Evolutionary conservation across 2,113 vertebrate species (phyloP).

Genomic region (Phaethon lepturus): DNA sequence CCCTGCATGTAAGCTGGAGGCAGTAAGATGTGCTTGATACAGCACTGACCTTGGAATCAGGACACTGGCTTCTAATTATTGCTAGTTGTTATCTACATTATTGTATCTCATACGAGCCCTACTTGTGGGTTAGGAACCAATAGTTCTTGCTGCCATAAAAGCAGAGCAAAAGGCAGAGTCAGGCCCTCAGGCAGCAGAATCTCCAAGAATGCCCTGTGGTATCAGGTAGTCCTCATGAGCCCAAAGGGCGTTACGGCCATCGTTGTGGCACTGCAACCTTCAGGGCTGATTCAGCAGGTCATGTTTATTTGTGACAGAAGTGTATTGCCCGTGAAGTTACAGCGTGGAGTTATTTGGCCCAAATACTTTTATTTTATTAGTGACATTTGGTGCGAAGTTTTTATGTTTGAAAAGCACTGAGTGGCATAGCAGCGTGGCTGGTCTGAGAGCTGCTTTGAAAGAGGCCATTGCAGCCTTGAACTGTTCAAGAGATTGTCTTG

Average conservation of each 20-base stretch:
- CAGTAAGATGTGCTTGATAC: neutral
- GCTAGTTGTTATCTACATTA: fast-evolving
- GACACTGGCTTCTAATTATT: neutral
- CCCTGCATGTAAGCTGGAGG: neutral
- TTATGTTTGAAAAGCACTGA: neutral
- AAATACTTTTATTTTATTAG: neutral
- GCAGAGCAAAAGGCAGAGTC: neutral
- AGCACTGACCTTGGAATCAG: neutral
- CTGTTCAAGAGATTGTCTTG: neutral
- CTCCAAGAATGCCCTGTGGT: neutral
- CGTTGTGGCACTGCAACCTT: neutral
- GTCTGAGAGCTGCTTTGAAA: neutral
- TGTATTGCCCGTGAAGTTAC: neutral
- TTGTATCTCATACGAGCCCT: neutral
- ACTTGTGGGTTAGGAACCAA: neutral
- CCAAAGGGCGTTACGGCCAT: neutral
- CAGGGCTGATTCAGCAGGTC: neutral
- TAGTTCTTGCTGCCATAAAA: neutral
- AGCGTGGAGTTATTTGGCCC: neutral
- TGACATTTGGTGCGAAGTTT: neutral
- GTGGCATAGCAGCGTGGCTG: neutral
- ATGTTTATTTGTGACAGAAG: neutral
- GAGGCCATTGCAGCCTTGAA: neutral
- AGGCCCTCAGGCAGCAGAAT: neutral
- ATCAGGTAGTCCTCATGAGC: neutral